Percentiles rank a stretch among this genome's conserved stretches.
phyloP scores from a whole-genome alignment of 2,797 vertebrate genomes.

The Myotis pilosus region DNA sequence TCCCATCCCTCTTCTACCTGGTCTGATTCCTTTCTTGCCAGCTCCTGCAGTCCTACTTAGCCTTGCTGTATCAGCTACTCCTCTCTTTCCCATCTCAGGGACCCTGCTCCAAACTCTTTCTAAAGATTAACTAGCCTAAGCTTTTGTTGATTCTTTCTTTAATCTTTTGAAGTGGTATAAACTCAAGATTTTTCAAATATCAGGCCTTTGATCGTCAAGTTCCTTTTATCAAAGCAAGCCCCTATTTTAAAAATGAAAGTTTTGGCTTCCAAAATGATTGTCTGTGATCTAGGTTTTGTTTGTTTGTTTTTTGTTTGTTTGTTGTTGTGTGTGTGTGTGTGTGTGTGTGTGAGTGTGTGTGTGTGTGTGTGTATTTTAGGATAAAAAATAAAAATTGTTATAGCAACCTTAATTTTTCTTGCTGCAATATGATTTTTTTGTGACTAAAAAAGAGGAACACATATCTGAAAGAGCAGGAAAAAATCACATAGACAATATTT shows the following conservation, averaged over 20 bases:
- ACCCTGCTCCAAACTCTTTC: background rate
- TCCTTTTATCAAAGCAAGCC: background rate
- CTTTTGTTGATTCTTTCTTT: background rate
- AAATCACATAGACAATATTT: background rate
- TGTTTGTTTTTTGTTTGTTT: background rate
- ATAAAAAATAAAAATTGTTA: background rate
- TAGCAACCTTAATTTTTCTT: background rate
- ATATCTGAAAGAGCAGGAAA: background rate
- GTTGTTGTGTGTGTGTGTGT: too few relatives aligned
- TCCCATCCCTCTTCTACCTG: background rate
- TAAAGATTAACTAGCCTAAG: background rate
- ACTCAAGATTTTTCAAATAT: background rate
- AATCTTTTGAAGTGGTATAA: background rate
- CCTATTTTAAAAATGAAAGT: background rate
- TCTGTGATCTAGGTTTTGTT: background rate
- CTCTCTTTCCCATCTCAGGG: background rate
- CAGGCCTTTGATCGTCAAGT: background rate
- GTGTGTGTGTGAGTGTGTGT: too few relatives aligned
- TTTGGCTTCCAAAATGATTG: background rate
- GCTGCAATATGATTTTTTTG: background rate
- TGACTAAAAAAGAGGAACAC: background rate
- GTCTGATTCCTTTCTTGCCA: background rate
- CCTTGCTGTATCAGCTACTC: background rate
- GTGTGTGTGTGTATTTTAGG: background rate
- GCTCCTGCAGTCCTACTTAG: background rate